A percentile compares a stretch with the other conserved stretches of the same genome.
These are phyloP conservation scores for Uromys caudimaculatus DNA, from an alignment of 2,797 vertebrate species.

Conservation along the genomic window DNA sequence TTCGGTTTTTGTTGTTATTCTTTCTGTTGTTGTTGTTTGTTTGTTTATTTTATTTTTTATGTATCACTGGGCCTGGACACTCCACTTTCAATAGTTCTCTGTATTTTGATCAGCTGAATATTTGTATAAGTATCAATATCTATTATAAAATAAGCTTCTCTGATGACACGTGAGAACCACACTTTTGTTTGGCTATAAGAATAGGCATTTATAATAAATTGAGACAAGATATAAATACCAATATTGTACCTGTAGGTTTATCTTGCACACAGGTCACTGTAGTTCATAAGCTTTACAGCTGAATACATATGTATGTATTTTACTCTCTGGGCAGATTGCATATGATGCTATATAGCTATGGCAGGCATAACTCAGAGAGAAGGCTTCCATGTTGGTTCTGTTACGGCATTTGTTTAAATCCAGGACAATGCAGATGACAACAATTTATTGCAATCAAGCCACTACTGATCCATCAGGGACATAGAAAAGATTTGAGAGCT, in stretches of 20 bases:
- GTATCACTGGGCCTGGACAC: not conserved
- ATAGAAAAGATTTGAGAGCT: too few relatives aligned
- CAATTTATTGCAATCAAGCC: too few relatives aligned
- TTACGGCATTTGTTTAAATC: not conserved
- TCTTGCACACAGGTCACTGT: not conserved
- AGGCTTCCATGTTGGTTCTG: not conserved
- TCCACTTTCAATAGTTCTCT: not conserved
- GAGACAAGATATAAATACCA: not conserved
- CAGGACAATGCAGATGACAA: too few relatives aligned
- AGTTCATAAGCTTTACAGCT: not conserved
- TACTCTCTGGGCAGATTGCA: not conserved
- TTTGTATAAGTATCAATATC: not conserved
- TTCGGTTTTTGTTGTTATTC: not conserved
- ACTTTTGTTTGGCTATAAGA: not conserved
- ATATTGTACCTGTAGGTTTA: not conserved
- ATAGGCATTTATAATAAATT: not conserved
- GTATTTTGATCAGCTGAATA: not conserved
- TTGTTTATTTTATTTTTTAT: too few relatives aligned
- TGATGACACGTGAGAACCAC: not conserved
- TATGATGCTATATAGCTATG: not conserved
- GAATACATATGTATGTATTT: not conserved
- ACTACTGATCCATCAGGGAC: too few relatives aligned
- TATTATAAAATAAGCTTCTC: not conserved
- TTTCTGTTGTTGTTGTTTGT: too few relatives aligned
- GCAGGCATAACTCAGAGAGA: not conserved